Percentiles rank a stretch among this genome's conserved stretches.
Conservation (phyloP, 2,113 vertebrate genomes). For the Blennius ocellaris region DNA sequence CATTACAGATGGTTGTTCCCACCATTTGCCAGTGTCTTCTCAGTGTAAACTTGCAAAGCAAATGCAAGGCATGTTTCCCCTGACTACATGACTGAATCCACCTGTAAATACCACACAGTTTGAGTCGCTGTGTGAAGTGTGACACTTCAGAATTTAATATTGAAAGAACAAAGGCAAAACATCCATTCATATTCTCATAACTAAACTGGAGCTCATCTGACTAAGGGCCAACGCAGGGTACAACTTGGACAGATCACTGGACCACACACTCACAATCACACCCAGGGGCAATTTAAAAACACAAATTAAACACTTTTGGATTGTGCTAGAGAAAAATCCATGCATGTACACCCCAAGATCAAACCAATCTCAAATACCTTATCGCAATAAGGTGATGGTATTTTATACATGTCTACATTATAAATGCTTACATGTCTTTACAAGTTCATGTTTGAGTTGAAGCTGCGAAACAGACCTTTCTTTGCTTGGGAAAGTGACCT, state of each 20-base stretch:
- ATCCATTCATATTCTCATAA: not conserved
- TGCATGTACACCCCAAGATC: no score
- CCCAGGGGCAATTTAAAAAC: no score
- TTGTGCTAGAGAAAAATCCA: no score
- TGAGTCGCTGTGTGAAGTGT: not conserved
- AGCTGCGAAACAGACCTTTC: not conserved
- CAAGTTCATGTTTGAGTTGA: not conserved
- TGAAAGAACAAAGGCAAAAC: not conserved
- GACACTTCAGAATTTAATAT: not conserved
- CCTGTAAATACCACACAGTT: not conserved
- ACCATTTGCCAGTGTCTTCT: conserved; percentile 40
- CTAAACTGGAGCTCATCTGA: no score
- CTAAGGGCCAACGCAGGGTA: not conserved
- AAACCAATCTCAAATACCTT: no score
- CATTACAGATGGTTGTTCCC: conserved; percentile 65
- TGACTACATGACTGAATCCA: not conserved
- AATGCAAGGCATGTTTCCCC: conserved; percentile 1
- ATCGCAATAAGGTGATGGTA: no score
- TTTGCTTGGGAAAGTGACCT: conserved; percentile 7
- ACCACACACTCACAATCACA: not conserved
- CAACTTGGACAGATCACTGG: no score
- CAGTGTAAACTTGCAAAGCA: conserved; percentile 5
- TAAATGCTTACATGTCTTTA: no score
- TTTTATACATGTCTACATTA: no score
- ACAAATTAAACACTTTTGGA: no score